phyloP scores from a whole-genome alignment of 2,797 vertebrate genomes.

The Diceros bicornis region DNA sequence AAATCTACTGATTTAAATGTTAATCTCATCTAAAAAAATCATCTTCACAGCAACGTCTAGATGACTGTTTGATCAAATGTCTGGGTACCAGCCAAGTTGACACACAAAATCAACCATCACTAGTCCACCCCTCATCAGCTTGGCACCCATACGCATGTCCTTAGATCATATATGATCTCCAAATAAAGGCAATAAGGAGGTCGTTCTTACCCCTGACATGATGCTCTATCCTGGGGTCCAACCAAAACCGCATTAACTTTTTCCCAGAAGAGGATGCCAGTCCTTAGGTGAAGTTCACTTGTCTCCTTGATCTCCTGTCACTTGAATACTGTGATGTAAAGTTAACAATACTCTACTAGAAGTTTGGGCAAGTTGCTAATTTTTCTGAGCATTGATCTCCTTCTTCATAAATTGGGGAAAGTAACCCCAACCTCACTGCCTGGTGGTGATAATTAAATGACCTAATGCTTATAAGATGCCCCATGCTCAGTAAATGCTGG shows the following conservation, averaged over 20 bases:
- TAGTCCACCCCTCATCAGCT: not conserved
- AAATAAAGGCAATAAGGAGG: not conserved
- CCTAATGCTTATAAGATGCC: not conserved
- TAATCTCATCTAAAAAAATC: not conserved
- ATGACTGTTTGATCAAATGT: accelerated
- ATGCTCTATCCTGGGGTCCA: accelerated
- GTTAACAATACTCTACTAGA: accelerated
- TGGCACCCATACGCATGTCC: accelerated
- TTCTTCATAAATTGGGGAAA: not conserved
- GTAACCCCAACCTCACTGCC: accelerated
- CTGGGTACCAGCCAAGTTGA: not conserved
- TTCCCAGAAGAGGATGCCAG: not conserved
- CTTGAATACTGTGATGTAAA: accelerated
- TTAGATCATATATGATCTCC: too few relatives aligned
- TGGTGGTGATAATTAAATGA: not conserved
- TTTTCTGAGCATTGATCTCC: not conserved
- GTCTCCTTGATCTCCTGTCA: not conserved
- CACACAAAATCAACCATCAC: not conserved
- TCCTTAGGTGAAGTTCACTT: accelerated
- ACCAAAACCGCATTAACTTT: accelerated
- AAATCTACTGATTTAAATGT: not conserved
- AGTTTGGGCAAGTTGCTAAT: not conserved
- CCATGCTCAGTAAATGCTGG: accelerated
- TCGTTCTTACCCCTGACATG: accelerated
- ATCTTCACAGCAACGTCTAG: not conserved